A percentile compares a stretch with the other conserved stretches of the same genome.
These are phyloP conservation scores for Lophotriccus pileatus DNA, from an alignment of 2,797 vertebrate species.

Conservation along the genomic window DNA sequence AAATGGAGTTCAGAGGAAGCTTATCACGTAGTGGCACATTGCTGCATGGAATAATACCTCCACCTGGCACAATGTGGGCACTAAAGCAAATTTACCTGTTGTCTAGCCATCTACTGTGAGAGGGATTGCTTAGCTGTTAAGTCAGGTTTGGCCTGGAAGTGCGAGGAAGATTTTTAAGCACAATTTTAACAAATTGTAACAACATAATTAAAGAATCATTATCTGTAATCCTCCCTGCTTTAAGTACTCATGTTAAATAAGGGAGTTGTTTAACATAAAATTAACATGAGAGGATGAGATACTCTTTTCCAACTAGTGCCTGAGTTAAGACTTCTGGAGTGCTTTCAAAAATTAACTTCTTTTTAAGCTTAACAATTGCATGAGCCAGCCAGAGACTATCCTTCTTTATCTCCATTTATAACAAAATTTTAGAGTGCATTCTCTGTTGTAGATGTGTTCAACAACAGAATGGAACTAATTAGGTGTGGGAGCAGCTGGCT, in stretches of 20 bases:
- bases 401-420: background rate
- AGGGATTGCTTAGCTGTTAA: background rate
- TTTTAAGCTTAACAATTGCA: background rate
- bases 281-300: background rate
- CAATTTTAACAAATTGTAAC: background rate
- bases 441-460: background rate
- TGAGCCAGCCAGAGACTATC: background rate
- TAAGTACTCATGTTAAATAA: background rate
- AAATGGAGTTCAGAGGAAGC: background rate
- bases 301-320: background rate
- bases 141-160: background rate
- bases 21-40: background rate
- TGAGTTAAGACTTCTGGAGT: background rate
- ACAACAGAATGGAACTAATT: background rate
- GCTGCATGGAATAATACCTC: background rate
- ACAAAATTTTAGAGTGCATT: background rate
- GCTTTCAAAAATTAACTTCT: background rate
- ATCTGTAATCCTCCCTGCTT: background rate
- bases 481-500: background rate
- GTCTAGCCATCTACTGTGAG: background rate
- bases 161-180: background rate
- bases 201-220: background rate
- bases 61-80: background rate
- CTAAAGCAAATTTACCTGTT: background rate
- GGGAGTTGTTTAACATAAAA: background rate